Evolutionary conservation across 2,113 vertebrate species (phyloP), one percentile per base, ranked within the genome.

Genomic region (Proterorhinus semilunaris): DNA sequence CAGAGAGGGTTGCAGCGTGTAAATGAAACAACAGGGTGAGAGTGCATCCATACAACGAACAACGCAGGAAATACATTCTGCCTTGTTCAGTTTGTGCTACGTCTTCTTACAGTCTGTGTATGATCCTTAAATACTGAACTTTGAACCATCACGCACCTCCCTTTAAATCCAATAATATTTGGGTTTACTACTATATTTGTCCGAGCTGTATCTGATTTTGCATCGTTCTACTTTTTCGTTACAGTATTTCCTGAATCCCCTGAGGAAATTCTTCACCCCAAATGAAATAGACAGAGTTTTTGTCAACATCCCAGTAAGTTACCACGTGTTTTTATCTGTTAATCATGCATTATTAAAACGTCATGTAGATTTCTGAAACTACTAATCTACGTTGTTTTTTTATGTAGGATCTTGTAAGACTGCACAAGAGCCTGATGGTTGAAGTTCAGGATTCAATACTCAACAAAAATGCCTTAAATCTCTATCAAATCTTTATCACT

Each of bases 231-330:
- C 27, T 5, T 44, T 17, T 42, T 42, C 1, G 49, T 74, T 79
- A 4, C 84, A 98, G 96, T 95, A 95, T 89, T 98, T 98, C 76
- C 94, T 98, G 91, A 92, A 91, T 62, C 96, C 96, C 2, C 75
- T 98, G 70, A 96, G 92, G 89, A 95, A 91, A 51, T 96, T 97
- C 81, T 89, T 96, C 79, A 94, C 95, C 1, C 65, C 88, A 1
- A 66, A 91, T 59, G 96, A 98, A 62, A 94, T 97, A 65, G 93
- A 96, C 61, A 93, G 91, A 17, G 92, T 98, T 74, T 98, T 98
- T 85, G 86, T 96, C 88, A 97, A 98, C 90, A 96, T 98, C 78
- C 85, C 95, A 21, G 96, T 98, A 87, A 94, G 95, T 94, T 45
- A 7, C 21, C 21, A 21, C 0, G 12, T 10, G 8, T 27, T 0